Evolutionary conservation across 2,888 invertebrate genomes (phyloP).

Genomic region (Rugalucina vietnamica): DNA sequence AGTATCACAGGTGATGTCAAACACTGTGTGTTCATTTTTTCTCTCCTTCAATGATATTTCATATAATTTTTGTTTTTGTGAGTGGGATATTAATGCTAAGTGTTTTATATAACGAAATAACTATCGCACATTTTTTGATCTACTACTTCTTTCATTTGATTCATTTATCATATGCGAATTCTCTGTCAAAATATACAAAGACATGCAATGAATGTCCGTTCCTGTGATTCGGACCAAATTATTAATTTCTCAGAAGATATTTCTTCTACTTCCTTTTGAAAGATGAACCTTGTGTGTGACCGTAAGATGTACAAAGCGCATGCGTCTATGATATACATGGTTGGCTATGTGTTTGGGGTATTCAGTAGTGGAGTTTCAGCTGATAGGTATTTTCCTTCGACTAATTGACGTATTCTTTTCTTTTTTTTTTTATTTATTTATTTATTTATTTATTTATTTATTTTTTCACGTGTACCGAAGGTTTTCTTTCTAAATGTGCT

Average conservation of each 20-base stretch:
- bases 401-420: too few relatives aligned
- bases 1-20: background rate
- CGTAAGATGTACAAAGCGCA: conserved; percentile 7
- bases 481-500: too few relatives aligned
- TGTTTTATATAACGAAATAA: too few relatives aligned
- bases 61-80: background rate
- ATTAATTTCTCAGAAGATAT: background rate
- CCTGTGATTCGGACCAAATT: background rate
- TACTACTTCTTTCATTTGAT: too few relatives aligned
- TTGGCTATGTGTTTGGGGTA: background rate
- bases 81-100: too few relatives aligned
- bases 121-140: too few relatives aligned
- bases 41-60: background rate
- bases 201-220: too few relatives aligned
- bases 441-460: too few relatives aligned
- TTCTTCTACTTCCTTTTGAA: background rate
- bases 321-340: conserved; percentile 17
- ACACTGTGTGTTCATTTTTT: background rate
- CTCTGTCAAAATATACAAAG: too few relatives aligned
- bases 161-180: too few relatives aligned
- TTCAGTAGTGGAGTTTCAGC: background rate
- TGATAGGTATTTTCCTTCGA: background rate
- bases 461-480: too few relatives aligned
- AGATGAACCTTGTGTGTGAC: conserved; percentile 11
- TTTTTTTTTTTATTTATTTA: too few relatives aligned